Percentiles rank a stretch among this genome's conserved stretches.
These are phyloP conservation scores for Saguinus imperator DNA, from an alignment of 2,113 vertebrate genomes.

Conservation along the genomic window DNA sequence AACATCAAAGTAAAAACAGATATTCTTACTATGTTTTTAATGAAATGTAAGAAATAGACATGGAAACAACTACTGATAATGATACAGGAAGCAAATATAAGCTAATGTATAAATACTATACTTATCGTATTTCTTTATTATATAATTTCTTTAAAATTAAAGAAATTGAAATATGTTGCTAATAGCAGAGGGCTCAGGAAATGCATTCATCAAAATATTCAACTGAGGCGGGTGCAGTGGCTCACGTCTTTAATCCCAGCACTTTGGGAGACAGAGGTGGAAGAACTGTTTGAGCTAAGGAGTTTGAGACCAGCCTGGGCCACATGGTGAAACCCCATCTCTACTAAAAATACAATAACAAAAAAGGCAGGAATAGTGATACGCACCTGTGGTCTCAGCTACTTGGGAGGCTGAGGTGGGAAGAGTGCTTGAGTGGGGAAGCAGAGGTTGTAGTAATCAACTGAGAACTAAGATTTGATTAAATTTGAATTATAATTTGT, in stretches of 20 bases:
- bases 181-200: neutral
- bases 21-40: constrained; percentile 1
- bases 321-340: too few relatives aligned
- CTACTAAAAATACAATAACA: too few relatives aligned
- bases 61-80: neutral
- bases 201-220: neutral
- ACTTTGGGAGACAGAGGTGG: too few relatives aligned
- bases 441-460: too few relatives aligned
- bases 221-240: neutral
- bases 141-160: constrained; percentile 10
- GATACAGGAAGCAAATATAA: neutral
- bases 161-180: neutral
- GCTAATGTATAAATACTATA: neutral
- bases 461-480: neutral
- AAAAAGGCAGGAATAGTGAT: too few relatives aligned
- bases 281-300: too few relatives aligned
- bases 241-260: too few relatives aligned
- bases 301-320: too few relatives aligned
- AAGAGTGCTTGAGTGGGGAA: too few relatives aligned
- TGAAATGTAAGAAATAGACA: neutral
- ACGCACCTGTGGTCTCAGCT: too few relatives aligned
- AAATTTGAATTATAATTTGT: neutral
- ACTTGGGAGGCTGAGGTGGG: too few relatives aligned
- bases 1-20: constrained; percentile 16
- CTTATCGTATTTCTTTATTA: neutral